Base-by-base conservation (phyloP, 2,113 vertebrate species). In the Paracanthobrama guichenoti region DNA sequence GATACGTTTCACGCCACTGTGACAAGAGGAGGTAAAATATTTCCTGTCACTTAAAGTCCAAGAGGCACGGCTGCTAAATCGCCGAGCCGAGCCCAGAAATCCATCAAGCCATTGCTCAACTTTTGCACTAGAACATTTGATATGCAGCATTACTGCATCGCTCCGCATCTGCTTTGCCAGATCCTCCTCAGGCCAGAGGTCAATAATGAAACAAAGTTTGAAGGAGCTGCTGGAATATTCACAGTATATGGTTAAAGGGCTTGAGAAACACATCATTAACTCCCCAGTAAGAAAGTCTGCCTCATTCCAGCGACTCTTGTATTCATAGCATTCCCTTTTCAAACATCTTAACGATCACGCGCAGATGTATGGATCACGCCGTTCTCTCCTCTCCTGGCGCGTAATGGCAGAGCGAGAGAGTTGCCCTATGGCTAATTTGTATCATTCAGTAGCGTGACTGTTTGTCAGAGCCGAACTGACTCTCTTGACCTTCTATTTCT, bases 401-500 rank as follows among this genome's bases (percentile, higher is more conserved):
- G 26, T 80, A 80, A 80, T 80, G 44, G 78, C 78, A 50, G 67
- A 73, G 22, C 39, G 75, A 83, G 67, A 79, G 74, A 77, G 44
- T 66, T 66, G 83, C 53, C 71, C 83, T 57, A 53, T 83, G 84
- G 76, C 85, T 88, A 86, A 83, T 89, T 89, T 89, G 81, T 90
- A 89, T 88, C 87, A 86, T 86, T 88, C 83, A 39, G 84, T 86
- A 71, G 83, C 83, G 60, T 86, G 88, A 79, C 83, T 87, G 84
- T 89, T 87, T 89, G 88, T 86, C 84, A 79, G 84, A 83, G 83
- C 81, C 82, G 88, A 83, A 86, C 84, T 80, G 84, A 85, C 86
- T 84, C 85, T 84, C 85, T 88, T 91, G 90, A 90, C 89, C 90
- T 89, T 89, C 82, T 84, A 71, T 80, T 86, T 88, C 81, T 82